Evolutionary conservation across 2,113 vertebrate genomes (phyloP), one percentile per base, ranked within the genome.

Genomic region (Rhea americana): DNA sequence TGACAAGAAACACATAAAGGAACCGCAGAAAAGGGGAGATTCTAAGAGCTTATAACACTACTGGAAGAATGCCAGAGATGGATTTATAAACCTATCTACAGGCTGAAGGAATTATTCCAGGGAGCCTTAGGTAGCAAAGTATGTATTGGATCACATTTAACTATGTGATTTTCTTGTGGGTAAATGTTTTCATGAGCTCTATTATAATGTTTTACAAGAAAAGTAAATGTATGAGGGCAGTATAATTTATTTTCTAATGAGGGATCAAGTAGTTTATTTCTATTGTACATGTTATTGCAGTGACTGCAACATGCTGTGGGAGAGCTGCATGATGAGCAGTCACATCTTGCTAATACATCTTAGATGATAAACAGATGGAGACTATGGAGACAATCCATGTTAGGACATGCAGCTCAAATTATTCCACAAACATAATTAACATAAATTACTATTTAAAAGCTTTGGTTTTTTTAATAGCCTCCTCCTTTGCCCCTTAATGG

Each of bases 211-310:
- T 93, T 93, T 96, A 95, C 88, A 95, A 81, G 86, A 90, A 90
- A 89, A 95, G 87, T 86, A 95, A 95, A 94, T 93, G 82, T 91
- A 91, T 82, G 65, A 88, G 59, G 74, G 84, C 81, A 94, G 91
- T 89, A 82, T 91, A 94, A 94, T 93, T 96, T 95, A 93, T 96
- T 92, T 95, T 96, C 76, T 95, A 95, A 91, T 84, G 93, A 94
- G 88, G 81, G 90, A 96, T 96, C 90, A 96, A 96, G 93, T 91
- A 89, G 88, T 90, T 95, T 96, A 93, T 95, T 96, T 96, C 95
- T 93, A 82, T 87, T 96, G 90, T 93, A 96, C 78, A 91, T 92
- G 72, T 90, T 94, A 91, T 94, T 96, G 89, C 68, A 94, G 68
- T 74, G 87, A 92, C 82, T 95, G 73, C 89, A 94, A 87, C 90